Conservation (phyloP, 2,888 invertebrate species). For the Sesamia inferens region DNA sequence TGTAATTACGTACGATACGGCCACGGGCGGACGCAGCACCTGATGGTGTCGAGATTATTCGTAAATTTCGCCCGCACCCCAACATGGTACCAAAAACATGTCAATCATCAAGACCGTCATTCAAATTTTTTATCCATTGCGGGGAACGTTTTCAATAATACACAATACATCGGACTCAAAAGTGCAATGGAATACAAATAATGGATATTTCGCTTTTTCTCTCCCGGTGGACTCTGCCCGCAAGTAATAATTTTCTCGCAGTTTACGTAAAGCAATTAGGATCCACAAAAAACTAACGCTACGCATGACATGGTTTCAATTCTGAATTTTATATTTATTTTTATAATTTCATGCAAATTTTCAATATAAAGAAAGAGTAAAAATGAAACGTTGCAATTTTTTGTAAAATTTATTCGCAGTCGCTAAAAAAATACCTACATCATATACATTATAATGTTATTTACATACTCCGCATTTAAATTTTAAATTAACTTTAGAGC, state of each 20-base stretch:
- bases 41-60: constrained; percentile 79
- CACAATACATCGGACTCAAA: constrained; percentile 10
- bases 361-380: constrained; percentile 29
- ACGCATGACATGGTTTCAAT: constrained; percentile 52
- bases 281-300: constrained; percentile 72
- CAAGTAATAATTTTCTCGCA: constrained; percentile 80
- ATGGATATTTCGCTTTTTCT: constrained; percentile 17
- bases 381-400: constrained; percentile 61
- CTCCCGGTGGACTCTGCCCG: constrained; percentile 63
- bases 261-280: constrained; percentile 74
- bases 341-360: constrained; percentile 64
- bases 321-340: constrained; percentile 63
- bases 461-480: constrained; percentile 61
- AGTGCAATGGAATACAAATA: constrained; percentile 51
- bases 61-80: constrained; percentile 70
- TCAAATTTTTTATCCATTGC: constrained; percentile 47
- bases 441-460: constrained; percentile 65
- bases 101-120: constrained; percentile 16
- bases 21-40: constrained; percentile 66
- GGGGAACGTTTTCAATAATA: neutral
- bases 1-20: constrained; percentile 70
- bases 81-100: constrained; percentile 24
- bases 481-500: constrained; percentile 69
- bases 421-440: constrained; percentile 80
- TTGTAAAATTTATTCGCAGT: constrained; percentile 77